Conservation (phyloP, 2,797 vertebrate species). For the Chelmon rostratus region DNA sequence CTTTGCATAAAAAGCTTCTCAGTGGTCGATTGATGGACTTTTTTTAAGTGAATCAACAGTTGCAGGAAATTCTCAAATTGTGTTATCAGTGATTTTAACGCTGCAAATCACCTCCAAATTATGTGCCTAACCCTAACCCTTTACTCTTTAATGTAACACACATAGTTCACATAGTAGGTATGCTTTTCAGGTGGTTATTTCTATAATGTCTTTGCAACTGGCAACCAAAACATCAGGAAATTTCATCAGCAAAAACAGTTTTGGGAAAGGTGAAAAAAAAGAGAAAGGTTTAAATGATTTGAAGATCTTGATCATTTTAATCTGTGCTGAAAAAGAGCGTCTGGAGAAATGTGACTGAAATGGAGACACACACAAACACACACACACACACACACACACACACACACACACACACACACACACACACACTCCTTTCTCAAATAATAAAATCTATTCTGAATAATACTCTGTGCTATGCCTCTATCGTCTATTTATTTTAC, state of each 20-base stretch:
- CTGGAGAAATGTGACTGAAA: background rate
- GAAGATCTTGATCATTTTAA: no score
- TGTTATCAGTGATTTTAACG: background rate
- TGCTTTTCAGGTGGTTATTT: no score
- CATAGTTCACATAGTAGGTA: no score
- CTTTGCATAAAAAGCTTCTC: background rate
- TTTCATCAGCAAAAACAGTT: no score
- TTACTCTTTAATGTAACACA: background rate
- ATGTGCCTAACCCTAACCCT: no score
- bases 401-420: background rate
- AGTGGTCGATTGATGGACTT: background rate
- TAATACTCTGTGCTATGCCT: background rate
- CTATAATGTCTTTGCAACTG: no score
- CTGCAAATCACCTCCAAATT: background rate
- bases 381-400: no score
- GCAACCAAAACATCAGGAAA: no score
- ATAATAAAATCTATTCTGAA: slow-evolving; percentile 13
- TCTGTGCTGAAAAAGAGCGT: no score
- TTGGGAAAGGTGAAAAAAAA: no score
- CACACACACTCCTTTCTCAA: slow-evolving; percentile 6
- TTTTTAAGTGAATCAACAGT: background rate
- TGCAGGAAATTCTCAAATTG: background rate
- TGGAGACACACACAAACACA: background rate
- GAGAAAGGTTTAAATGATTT: no score
- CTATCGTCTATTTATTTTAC: slow-evolving; percentile 25